Conservation (phyloP, 2,797 vertebrate species). For the Margarornis squamiger region DNA sequence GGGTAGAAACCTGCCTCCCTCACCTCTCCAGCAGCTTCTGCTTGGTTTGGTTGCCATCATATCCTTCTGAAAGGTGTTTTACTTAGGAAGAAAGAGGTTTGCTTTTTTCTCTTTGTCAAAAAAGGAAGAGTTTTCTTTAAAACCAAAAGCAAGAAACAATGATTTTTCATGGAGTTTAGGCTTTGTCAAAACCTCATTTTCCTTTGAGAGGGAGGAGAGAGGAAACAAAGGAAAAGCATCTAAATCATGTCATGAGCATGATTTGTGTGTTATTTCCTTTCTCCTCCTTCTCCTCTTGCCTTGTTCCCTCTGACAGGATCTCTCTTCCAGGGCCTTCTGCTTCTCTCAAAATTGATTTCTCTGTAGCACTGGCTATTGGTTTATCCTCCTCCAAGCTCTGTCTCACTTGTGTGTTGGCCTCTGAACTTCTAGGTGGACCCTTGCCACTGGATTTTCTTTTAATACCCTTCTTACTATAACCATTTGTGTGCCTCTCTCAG, state of each 20-base stretch:
- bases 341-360: neutral
- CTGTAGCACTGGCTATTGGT: neutral
- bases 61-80: neutral
- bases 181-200: neutral
- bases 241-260: neutral
- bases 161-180: neutral
- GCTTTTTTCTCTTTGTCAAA: neutral
- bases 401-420: neutral
- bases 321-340: neutral
- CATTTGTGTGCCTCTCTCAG: neutral
- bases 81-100: neutral
- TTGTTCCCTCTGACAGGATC: neutral
- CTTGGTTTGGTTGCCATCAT: neutral
- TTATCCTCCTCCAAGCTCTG: neutral
- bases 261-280: neutral
- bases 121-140: neutral
- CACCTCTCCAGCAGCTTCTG: neutral
- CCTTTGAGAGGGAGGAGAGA: neutral
- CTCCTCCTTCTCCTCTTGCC: neutral
- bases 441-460: neutral
- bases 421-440: neutral
- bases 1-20: neutral
- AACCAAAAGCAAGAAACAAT: neutral
- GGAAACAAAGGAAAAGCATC: neutral
- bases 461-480: neutral